Base-by-base conservation (phyloP, 2,888 invertebrate genomes). In the Anoplius nigerrimus region DNA sequence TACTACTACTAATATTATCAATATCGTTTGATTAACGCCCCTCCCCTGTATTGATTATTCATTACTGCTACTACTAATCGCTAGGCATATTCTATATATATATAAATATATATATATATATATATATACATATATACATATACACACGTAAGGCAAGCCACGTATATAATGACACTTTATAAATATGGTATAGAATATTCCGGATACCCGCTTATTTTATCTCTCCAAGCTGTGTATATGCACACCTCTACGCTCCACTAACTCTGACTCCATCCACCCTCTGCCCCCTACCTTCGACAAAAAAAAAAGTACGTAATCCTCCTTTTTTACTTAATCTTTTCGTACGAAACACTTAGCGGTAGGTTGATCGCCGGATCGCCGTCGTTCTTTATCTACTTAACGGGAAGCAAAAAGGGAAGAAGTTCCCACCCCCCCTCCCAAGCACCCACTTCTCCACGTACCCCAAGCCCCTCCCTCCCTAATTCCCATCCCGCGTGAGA, bases 21-120 rank as follows among this genome's bases (percentile, higher is more conserved):
- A 78, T 83, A 82, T 82, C 72, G 72, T 80, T 83, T 82, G 76
- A 80, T 83, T 82, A 80, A 81, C 77, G 71, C 68, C 54, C 18
- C 54, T 51, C 52, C 46, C 53, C 62, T 64, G 72, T 62, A 68
- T 81, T 75, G 73, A 84, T 84, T 82, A 81, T 80, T 79, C 81
- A 83, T 82, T 81, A 80, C 80, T 66, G 82, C 83, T 85, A 85
- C 79, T 85, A 84, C 82, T 87, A 86, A 83, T 86, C 71, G 78
- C 79, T 87, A 85, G 81, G 78, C 77, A 81, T 82, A 82, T 66
- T 80, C 78, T 80, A 81, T 81, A 79, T 74, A 82, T 79, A 80
- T 79, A 69, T 74, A 75, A 74, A 76, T 74, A 78, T 74, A 51
- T 64, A 55, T 45, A 43, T 52, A 67, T 52, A 45, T 58, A 43